phyloP scores from a whole-genome alignment of 2,888 invertebrate species.

The Campoletis raptor region DNA sequence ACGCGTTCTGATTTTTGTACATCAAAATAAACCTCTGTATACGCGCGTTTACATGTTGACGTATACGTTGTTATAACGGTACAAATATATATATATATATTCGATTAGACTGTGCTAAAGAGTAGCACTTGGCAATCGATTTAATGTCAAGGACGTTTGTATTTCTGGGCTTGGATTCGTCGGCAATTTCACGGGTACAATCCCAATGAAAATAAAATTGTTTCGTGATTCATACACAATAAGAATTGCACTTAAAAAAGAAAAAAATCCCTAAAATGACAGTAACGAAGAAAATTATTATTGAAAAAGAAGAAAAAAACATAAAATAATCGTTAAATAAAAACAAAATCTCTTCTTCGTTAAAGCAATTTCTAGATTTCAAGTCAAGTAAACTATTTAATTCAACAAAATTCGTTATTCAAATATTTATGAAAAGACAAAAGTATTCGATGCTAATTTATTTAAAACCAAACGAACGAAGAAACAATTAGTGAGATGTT shows the following conservation, averaged over 20 bases:
- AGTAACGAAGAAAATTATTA: not conserved
- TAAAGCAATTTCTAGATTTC: too few species aligned
- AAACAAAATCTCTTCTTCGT: too few species aligned
- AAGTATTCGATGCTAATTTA: not conserved
- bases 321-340: not conserved
- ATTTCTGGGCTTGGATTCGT: not conserved
- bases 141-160: conserved; percentile 57
- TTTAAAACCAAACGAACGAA: not conserved
- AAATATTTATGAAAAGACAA: not conserved
- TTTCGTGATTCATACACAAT: not conserved
- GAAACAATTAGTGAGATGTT: not conserved
- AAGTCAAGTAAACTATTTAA: too few species aligned
- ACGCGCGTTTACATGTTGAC: not conserved
- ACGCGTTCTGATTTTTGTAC: conserved; percentile 37
- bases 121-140: conserved; percentile 49
- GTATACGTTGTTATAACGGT: not conserved
- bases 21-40: conserved; percentile 18
- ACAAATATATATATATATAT: not conserved
- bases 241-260: not conserved
- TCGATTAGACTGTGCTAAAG: conserved; percentile 8
- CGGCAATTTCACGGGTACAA: not conserved
- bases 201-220: not conserved
- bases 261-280: too few species aligned
- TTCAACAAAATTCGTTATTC: too few species aligned
- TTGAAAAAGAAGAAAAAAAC: not conserved